Evolutionary conservation across 2,888 invertebrate species (phyloP).

Genomic region (Pseudoips prasinana): DNA sequence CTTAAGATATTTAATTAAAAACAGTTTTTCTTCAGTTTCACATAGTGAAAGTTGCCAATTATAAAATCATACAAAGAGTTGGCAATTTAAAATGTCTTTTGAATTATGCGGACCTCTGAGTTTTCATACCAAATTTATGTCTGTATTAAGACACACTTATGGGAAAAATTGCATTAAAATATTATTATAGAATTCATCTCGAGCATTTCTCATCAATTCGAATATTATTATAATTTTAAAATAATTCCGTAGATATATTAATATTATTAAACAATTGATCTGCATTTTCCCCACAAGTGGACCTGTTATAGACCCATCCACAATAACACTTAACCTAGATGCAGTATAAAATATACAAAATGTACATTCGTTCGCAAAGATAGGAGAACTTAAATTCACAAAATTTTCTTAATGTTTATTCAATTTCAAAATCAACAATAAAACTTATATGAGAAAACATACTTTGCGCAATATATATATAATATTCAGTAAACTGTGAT

Average conservation of each 20-base stretch:
- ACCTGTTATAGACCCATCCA: constrained; percentile 15
- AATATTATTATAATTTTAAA: too few relatives aligned
- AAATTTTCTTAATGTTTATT: constrained; percentile 19
- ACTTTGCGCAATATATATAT: constrained; percentile 32
- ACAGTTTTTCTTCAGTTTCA: constrained; percentile 8
- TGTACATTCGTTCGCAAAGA: constrained; percentile 40
- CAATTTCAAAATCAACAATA: constrained; percentile 22
- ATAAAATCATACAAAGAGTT: constrained; percentile 12
- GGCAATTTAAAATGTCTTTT: constrained; percentile 28
- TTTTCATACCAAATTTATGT: constrained; percentile 14
- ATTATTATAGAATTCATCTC: too few relatives aligned
- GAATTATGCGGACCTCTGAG: constrained; percentile 20
- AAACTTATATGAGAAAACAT: constrained; percentile 15
- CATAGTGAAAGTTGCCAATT: constrained; percentile 12
- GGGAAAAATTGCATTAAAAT: too few relatives aligned
- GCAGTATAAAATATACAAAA: constrained; percentile 49
- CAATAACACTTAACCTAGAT: constrained; percentile 36
- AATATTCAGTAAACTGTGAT: too few relatives aligned
- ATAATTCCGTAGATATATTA: too few relatives aligned
- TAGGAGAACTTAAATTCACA: constrained; percentile 26
- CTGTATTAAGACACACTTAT: too few relatives aligned
- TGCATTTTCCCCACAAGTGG: constrained; percentile 17
- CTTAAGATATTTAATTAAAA: constrained; percentile 19
- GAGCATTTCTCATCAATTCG: too few relatives aligned
- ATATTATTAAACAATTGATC: background rate